Percentiles rank a stretch among this genome's conserved stretches.
Conservation (phyloP, 2,888 invertebrate species). For the Acheta domesticus region DNA sequence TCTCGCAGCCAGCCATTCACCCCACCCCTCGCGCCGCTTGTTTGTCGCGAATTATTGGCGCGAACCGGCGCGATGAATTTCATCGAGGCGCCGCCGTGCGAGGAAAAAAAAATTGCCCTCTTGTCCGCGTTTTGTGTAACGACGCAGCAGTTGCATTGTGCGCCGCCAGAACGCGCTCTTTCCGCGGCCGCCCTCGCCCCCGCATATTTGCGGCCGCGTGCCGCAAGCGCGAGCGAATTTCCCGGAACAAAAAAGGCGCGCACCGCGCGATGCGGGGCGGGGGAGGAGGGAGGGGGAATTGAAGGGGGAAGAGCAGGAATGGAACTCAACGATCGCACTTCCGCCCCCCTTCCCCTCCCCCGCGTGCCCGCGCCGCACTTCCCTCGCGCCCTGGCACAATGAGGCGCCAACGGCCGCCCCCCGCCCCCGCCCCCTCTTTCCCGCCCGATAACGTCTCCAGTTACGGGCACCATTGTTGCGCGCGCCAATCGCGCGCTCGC, state of each 20-base stretch:
- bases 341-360: neutral
- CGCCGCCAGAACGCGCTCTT: neutral
- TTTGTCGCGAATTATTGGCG: constrained; percentile 1
- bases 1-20: too few species aligned
- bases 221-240: neutral
- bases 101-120: neutral
- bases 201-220: neutral
- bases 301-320: neutral
- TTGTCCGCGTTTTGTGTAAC: neutral
- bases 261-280: neutral
- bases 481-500: too few species aligned
- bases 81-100: neutral
- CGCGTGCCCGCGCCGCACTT: too few species aligned
- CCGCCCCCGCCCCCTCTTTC: too few species aligned
- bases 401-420: too few species aligned
- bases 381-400: too few species aligned
- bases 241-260: neutral
- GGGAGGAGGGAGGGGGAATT: neutral
- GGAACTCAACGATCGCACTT: neutral
- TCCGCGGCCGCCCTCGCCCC: neutral
- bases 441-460: too few species aligned
- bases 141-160: neutral
- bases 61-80: neutral
- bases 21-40: neutral
- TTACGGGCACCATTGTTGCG: too few species aligned